Evolutionary conservation across 53 echinoderm and acorn worm genomes (phyloP).

Genomic region (Echinometra lucunter): DNA sequence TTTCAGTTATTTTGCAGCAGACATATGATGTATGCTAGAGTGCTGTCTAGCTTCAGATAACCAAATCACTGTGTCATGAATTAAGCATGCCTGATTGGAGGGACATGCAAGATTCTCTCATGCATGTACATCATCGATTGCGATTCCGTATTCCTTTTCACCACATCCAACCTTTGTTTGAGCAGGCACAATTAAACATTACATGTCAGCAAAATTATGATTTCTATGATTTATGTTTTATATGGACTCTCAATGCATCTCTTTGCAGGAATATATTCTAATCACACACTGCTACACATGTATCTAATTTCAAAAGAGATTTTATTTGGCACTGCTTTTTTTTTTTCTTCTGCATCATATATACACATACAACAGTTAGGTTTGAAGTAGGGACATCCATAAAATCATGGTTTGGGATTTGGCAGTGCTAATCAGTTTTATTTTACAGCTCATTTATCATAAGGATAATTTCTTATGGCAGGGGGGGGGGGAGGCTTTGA

Average conservation of each 20-base stretch:
- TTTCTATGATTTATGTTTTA: not conserved
- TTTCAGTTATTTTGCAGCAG: not conserved
- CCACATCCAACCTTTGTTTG: too few species aligned
- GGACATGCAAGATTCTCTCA: not conserved
- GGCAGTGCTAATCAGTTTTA: too few species aligned
- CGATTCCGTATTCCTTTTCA: constrained; percentile 26
- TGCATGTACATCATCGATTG: constrained; percentile 27
- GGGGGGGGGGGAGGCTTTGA: too few species aligned
- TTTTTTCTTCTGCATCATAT: too few species aligned
- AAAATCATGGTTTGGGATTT: too few species aligned
- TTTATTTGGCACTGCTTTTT: too few species aligned
- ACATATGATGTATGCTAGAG: not conserved
- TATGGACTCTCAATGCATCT: not conserved
- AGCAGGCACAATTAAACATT: not conserved
- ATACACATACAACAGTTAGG: too few species aligned
- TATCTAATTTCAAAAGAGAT: not conserved
- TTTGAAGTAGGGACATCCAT: too few species aligned
- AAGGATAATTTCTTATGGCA: too few species aligned
- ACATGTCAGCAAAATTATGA: constrained; percentile 21
- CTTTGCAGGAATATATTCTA: not conserved
- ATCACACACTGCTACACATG: not conserved
- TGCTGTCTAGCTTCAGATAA: not conserved
- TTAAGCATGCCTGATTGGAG: constrained; percentile 22
- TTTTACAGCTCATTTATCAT: too few species aligned
- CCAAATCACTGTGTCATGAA: not conserved